These are phyloP conservation scores for Trematomus loennbergii DNA, from an alignment of 2,113 vertebrate species.

Conservation along the genomic window DNA sequence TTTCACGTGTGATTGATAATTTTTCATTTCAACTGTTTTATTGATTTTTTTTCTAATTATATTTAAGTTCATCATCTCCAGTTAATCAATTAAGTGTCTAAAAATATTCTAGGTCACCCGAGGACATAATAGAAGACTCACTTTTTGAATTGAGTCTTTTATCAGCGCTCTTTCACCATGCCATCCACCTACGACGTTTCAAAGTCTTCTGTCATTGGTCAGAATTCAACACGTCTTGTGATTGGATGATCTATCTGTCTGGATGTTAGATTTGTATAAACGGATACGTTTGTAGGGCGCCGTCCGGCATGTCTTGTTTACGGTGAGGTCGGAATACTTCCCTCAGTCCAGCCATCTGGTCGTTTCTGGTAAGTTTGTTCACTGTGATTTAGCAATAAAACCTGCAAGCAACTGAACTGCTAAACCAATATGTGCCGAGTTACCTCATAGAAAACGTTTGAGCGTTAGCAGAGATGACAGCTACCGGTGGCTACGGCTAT, in stretches of 20 bases:
- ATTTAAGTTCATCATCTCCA: not conserved
- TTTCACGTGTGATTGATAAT: not conserved
- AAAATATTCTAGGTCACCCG: conserved; percentile 36
- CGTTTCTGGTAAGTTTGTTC: conserved; percentile 48
- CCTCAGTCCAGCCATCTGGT: not conserved
- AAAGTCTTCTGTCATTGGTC: conserved; percentile 48
- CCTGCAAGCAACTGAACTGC: rapidly evolving
- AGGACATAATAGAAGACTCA: conserved; percentile 48
- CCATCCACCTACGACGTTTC: not conserved
- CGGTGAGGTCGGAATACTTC: conserved; percentile 27
- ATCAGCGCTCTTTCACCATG: conserved; percentile 37
- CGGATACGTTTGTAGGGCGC: conserved; percentile 63
- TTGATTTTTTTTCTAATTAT: not conserved
- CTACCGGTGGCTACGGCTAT: conserved; percentile 73
- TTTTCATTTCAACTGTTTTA: not conserved
- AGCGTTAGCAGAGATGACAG: conserved; percentile 47
- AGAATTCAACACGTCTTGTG: conserved; percentile 18
- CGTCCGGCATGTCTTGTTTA: conserved; percentile 72
- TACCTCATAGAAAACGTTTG: rapidly evolving
- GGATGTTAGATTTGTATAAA: conserved; percentile 47
- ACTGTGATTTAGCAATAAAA: not conserved
- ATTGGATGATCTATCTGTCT: conserved; percentile 62
- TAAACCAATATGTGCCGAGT: rapidly evolving
- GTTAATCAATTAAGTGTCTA: not conserved
- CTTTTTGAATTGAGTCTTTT: conserved; percentile 22